Percentiles rank a stretch among this genome's conserved stretches.
These are phyloP conservation scores for Parochlus steinenii DNA, from an alignment of 2,888 invertebrate species.

Conservation along the genomic window DNA sequence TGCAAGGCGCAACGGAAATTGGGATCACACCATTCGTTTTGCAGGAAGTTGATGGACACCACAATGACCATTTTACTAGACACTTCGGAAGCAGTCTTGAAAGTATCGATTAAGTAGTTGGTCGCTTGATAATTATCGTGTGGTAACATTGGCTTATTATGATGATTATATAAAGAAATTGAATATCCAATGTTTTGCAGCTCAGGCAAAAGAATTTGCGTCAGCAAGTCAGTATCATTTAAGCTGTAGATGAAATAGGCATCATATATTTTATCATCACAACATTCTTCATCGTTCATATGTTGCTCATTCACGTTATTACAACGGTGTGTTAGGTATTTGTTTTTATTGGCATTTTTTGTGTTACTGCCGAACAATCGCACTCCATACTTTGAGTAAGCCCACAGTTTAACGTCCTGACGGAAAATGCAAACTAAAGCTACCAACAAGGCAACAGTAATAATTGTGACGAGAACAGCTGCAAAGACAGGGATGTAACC, in stretches of 20 bases:
- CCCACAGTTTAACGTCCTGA: slow-evolving; percentile 64
- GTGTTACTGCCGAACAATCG: slow-evolving; percentile 42
- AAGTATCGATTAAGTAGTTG: slow-evolving; percentile 30
- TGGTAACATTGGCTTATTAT: slow-evolving; percentile 22
- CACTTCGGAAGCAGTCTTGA: slow-evolving; percentile 35
- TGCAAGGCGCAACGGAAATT: slow-evolving; percentile 70
- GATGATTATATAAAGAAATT: slow-evolving; percentile 54
- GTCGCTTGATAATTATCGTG: slow-evolving; percentile 15
- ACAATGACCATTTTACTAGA: slow-evolving; percentile 61
- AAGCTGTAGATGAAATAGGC: slow-evolving; percentile 77
- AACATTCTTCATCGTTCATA: slow-evolving; percentile 19
- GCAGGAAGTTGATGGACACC: slow-evolving; percentile 62
- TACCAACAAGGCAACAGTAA: slow-evolving; percentile 50
- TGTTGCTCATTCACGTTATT: not conserved
- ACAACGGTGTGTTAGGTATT: slow-evolving; percentile 18
- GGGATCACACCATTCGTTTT: slow-evolving; percentile 66
- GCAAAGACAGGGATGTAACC: slow-evolving; percentile 58
- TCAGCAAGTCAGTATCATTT: slow-evolving; percentile 58
- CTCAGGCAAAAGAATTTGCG: slow-evolving; percentile 49
- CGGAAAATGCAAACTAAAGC: slow-evolving; percentile 60
- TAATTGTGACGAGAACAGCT: slow-evolving; percentile 52
- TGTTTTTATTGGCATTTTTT: slow-evolving; percentile 12
- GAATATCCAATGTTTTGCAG: slow-evolving; percentile 47
- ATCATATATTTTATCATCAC: slow-evolving; percentile 55
- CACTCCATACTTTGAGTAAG: slow-evolving; percentile 63